A percentile compares a stretch with the other conserved stretches of the same genome.
phyloP scores from a whole-genome alignment of 1,140 invertebrate species.

The Bombyx mori region DNA sequence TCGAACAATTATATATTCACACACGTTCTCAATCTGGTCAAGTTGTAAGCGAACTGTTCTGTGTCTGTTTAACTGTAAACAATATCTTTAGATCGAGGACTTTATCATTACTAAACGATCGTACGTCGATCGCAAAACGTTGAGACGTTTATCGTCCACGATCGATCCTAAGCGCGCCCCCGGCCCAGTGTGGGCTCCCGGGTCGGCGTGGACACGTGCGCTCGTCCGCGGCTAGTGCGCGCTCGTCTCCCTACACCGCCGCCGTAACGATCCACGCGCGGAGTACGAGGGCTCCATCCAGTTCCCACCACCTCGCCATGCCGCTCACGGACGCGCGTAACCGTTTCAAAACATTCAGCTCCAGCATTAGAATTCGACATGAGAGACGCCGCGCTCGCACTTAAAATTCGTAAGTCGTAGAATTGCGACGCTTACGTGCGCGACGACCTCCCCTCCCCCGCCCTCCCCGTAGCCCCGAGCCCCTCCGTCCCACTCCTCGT shows the following conservation, averaged over 20 bases:
- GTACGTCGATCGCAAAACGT: too few species aligned
- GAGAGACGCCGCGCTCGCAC: slow-evolving; percentile 38
- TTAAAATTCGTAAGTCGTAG: slow-evolving; percentile 36
- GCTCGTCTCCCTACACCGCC: slow-evolving; percentile 35
- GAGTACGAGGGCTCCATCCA: slow-evolving; percentile 38
- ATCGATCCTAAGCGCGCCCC: too few species aligned
- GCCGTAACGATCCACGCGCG: slow-evolving; percentile 25
- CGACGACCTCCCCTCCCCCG: slow-evolving; percentile 53
- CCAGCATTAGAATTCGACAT: slow-evolving; percentile 38
- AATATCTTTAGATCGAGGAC: too few species aligned
- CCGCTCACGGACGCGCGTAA: slow-evolving; percentile 51
- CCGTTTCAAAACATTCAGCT: slow-evolving; percentile 24
- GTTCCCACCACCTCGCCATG: slow-evolving; percentile 37
- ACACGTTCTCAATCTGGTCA: too few species aligned
- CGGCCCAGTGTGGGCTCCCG: too few species aligned
- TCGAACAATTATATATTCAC: too few species aligned
- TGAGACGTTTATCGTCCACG: too few species aligned
- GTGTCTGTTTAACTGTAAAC: too few species aligned
- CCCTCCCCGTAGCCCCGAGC: slow-evolving; percentile 36
- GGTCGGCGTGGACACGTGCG: slow-evolving; percentile 7
- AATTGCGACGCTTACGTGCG: slow-evolving; percentile 44
- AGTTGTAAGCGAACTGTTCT: too few species aligned
- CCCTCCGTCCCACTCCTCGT: slow-evolving; percentile 40
- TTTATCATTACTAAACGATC: too few species aligned
- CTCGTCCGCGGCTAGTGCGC: slow-evolving; percentile 49